phyloP scores from a whole-genome alignment of 2,113 vertebrate species.

The Gila orcuttii region DNA sequence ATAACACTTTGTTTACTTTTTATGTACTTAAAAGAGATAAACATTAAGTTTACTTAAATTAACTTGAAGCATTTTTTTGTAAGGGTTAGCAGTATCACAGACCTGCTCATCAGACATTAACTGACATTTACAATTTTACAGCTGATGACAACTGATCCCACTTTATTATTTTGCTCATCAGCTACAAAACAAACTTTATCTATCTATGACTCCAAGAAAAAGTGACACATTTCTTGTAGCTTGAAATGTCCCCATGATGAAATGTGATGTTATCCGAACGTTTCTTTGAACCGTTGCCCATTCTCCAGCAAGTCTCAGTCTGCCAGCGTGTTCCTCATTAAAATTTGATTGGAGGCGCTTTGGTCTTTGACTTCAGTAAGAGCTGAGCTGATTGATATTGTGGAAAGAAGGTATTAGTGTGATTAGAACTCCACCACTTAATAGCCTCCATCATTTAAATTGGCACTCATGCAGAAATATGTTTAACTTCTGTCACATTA shows the following conservation, averaged over 20 bases:
- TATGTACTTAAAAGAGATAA: neutral
- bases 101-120: too few species aligned
- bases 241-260: conserved; percentile 3
- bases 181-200: neutral
- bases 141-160: neutral
- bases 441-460: conserved; percentile 86
- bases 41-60: neutral
- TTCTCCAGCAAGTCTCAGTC: conserved; percentile 21
- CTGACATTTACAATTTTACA: neutral
- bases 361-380: conserved; percentile 48
- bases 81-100: too few species aligned
- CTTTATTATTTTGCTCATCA: neutral
- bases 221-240: neutral
- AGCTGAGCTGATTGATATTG: conserved; percentile 67
- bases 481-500: conserved; percentile 58
- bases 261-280: conserved; percentile 20
- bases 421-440: conserved; percentile 80
- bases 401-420: conserved; percentile 73
- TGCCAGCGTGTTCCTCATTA: conserved; percentile 37
- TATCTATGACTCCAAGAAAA: neutral
- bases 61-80: neutral
- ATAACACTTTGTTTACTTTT: neutral
- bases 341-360: conserved; percentile 36
- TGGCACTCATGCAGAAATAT: conserved; percentile 48
- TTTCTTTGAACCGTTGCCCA: conserved; percentile 32